A percentile compares a stretch with the other conserved stretches of the same genome.
Evolutionary conservation across 2,888 invertebrate species (phyloP).

Genomic region (Volucella zonaria): DNA sequence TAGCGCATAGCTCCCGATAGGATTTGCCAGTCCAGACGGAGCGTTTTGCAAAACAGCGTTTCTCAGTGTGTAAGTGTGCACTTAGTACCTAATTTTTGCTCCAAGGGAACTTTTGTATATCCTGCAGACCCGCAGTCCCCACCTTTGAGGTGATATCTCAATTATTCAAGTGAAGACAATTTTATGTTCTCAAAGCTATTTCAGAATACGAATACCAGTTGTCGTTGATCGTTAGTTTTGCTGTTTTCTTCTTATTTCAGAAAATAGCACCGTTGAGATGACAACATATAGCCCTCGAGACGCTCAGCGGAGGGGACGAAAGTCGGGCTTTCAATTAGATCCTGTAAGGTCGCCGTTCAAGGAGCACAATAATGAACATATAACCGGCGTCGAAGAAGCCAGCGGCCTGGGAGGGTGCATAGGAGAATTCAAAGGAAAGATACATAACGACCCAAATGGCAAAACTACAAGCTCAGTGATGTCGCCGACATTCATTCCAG

Average conservation of each 20-base stretch:
- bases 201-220: background rate
- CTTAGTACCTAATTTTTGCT: constrained; percentile 32
- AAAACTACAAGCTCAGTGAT: constrained; percentile 79
- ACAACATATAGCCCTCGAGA: constrained; percentile 57
- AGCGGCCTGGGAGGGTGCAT: constrained; percentile 6
- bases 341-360: constrained; percentile 78
- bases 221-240: background rate
- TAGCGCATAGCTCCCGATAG: too few species aligned
- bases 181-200: background rate
- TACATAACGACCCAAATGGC: constrained; percentile 76
- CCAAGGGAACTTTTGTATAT: background rate
- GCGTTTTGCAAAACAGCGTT: background rate
- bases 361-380: constrained; percentile 59
- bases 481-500: constrained; percentile 80
- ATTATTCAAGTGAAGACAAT: constrained; percentile 16
- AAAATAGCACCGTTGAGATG: constrained; percentile 51
- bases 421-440: constrained; percentile 21
- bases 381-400: constrained; percentile 57
- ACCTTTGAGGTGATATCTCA: constrained; percentile 39
- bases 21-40: too few species aligned
- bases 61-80: constrained; percentile 23
- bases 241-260: constrained; percentile 33
- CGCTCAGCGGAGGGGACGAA: constrained; percentile 44
- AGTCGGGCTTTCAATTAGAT: constrained; percentile 79
- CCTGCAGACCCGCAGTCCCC: background rate